Base-by-base conservation (phyloP, 2,113 vertebrate genomes). In the Struthidea cinerea region DNA sequence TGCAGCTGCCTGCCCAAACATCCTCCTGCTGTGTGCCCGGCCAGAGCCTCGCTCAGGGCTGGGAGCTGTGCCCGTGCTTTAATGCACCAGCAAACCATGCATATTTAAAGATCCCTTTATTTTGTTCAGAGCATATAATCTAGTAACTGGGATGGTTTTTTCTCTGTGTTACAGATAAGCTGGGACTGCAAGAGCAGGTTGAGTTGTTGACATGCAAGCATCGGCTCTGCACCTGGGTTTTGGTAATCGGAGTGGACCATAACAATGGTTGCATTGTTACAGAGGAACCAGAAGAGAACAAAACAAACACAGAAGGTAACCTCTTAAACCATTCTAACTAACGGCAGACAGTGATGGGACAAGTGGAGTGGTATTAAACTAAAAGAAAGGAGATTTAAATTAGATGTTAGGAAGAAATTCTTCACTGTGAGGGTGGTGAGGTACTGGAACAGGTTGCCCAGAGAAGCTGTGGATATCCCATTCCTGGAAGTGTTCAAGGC, bases 241-340 rank as follows among this genome's bases (percentile, higher is more conserved):
- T 73, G 64, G 30, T 11, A 39, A 28, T 8, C 0, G 0, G 44
- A 56, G 10, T 0, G 1, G 49, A 32, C 12, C 1, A 0, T 12
- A 28, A 13, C 17, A n/a, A 60, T 17, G 7, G 7, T 13, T 44
- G 47, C 3, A 17, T 14, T 59, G 50, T 23, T 63, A 16, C 42
- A 87, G 26, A 53, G 23, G 46, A 68, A 30, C 3, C 1, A 12
- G 1, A 56, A 15, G 42, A 53, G 28, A 55, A 42, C 47, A 61
- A 61, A 76, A 30, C 22, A 46, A 76, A 61, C 27, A 18, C 32
- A 8, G 28, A 49, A 69, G 26, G 14, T 16, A 42, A 61, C 10
- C 7, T 35, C 21, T 42, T 27, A 47, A 76, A 55, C 20, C 41
- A 35, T 32, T 83, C 47, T 35, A 41, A 42, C 17, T 47, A 55